These are phyloP conservation scores for Catonia carolina DNA, from an alignment of 2,888 invertebrate genomes.

Conservation along the genomic window DNA sequence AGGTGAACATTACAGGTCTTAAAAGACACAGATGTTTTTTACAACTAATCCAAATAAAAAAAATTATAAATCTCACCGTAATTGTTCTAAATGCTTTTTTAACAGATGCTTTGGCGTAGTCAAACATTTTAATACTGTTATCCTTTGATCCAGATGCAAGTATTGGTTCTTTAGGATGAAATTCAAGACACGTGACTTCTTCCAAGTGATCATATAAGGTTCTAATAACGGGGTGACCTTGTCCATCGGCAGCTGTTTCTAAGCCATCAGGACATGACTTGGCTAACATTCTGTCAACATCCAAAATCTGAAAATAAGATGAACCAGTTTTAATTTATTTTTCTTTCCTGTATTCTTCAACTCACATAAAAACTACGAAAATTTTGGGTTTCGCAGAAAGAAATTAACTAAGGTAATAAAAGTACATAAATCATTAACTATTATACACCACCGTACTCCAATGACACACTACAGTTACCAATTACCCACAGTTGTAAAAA, in stretches of 20 bases:
- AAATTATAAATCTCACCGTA: too few species aligned
- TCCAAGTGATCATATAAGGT: slow-evolving; percentile 96
- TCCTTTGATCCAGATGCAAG: slow-evolving; percentile 93
- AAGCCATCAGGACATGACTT: slow-evolving; percentile 92
- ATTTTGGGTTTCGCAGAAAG: too few species aligned
- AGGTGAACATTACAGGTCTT: neutral
- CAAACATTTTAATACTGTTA: slow-evolving; percentile 91
- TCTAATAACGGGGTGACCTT: slow-evolving; percentile 96
- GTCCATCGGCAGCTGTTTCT: slow-evolving; percentile 78
- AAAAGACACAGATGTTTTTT: neutral
- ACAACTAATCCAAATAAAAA: slow-evolving; percentile 15
- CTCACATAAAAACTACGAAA: neutral
- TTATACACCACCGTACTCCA: too few species aligned
- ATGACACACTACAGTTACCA: too few species aligned
- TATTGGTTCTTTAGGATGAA: slow-evolving; percentile 92
- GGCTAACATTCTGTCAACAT: slow-evolving; percentile 98
- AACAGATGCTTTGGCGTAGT: slow-evolving; percentile 96
- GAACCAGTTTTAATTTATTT: too few species aligned
- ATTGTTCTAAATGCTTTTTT: slow-evolving; percentile 96
- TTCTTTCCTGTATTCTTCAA: neutral
- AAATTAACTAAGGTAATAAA: too few species aligned
- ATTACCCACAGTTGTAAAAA: too few species aligned
- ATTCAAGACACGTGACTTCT: slow-evolving; percentile 94
- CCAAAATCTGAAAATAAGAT: slow-evolving; percentile 74
- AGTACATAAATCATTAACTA: too few species aligned